Conservation (phyloP, 2,797 vertebrate genomes). For the Luscinia megarhynchos region DNA sequence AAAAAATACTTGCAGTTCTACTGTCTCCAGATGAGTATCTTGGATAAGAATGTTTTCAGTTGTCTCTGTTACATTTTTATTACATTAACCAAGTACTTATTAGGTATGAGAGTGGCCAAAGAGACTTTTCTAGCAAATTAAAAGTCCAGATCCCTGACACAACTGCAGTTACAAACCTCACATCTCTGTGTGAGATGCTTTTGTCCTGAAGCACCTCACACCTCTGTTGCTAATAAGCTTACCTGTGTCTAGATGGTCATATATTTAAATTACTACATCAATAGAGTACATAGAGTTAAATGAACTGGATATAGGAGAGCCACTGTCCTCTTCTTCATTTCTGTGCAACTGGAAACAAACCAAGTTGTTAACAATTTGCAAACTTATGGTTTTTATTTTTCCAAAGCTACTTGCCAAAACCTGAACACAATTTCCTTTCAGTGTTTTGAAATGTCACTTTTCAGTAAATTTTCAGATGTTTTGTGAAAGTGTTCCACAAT, state of each 20-base stretch:
- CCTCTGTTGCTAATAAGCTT: background rate
- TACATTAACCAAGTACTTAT: background rate
- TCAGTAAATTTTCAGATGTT: background rate
- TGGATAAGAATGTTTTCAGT: background rate
- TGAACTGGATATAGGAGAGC: background rate
- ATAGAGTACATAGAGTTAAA: background rate
- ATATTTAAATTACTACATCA: background rate
- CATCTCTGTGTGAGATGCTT: background rate
- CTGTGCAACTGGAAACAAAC: background rate
- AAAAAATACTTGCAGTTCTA: background rate
- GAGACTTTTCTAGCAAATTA: background rate
- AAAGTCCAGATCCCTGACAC: background rate
- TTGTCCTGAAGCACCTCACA: background rate
- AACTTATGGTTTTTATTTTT: background rate
- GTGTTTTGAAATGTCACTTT: slow-evolving; percentile 26
- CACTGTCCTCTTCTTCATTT: background rate
- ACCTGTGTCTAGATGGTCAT: background rate
- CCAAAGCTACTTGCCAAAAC: background rate
- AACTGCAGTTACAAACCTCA: background rate
- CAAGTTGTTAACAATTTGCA: slow-evolving; percentile 5
- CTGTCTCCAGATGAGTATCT: background rate
- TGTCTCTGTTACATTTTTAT: background rate
- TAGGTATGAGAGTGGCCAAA: background rate
- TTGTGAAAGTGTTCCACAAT: background rate
- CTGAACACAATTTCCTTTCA: background rate